Evolutionary conservation across 2,797 vertebrate genomes (phyloP).

Genomic region (Anniella stebbinsi): DNA sequence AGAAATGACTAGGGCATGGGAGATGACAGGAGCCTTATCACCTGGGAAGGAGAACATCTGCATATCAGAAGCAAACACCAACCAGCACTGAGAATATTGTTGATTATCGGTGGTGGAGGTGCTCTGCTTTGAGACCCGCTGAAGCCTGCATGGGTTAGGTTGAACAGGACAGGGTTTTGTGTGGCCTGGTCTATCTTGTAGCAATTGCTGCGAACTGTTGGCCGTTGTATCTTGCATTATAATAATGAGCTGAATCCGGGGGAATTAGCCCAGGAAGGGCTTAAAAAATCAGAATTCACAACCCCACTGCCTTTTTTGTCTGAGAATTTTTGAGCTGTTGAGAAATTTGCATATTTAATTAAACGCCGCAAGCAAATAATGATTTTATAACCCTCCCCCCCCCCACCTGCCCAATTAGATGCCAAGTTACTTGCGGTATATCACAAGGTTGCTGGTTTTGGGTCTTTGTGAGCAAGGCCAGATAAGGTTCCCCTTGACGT

Average conservation of each 20-base stretch:
- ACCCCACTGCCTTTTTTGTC: constrained; percentile 65
- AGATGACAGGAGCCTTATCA: not conserved
- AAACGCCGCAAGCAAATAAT: constrained; percentile 74
- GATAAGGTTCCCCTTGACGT: constrained; percentile 71
- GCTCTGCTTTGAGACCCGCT: not conserved
- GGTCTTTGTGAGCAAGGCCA: constrained; percentile 66
- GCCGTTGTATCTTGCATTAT: not conserved
- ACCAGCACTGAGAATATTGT: not conserved
- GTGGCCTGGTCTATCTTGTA: no score
- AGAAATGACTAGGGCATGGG: not conserved
- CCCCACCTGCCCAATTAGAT: constrained; percentile 53
- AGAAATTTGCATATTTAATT: constrained; percentile 80
- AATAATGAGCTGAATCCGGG: not conserved
- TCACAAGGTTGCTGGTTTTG: constrained; percentile 52
- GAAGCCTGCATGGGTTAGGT: not conserved
- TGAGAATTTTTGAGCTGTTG: constrained; percentile 66
- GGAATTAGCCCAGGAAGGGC: constrained; percentile 48
- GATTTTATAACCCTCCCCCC: constrained; percentile 36
- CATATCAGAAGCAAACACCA: not conserved
- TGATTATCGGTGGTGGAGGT: not conserved
- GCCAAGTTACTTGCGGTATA: constrained; percentile 56
- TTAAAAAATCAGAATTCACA: constrained; percentile 65
- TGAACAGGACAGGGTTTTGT: not conserved
- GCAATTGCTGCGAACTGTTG: not conserved
- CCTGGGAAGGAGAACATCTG: not conserved